Evolutionary conservation across 2,888 invertebrate genomes (phyloP), one percentile per base, ranked within the genome.

Genomic region (Tipula helvola): DNA sequence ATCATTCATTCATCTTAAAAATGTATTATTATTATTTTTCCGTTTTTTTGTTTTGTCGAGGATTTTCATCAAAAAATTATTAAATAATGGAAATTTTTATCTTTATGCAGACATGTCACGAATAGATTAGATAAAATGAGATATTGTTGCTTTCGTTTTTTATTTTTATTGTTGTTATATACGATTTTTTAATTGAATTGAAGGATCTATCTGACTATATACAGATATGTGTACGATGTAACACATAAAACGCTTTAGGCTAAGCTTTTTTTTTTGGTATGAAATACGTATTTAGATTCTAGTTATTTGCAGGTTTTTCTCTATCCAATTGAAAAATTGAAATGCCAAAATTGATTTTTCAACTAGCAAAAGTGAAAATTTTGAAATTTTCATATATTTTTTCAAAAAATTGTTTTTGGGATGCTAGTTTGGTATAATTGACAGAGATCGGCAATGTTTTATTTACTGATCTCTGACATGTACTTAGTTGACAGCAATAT

Each of bases 1-100:
- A 71, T 71, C 71, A 71, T 71, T 71, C 71, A 71, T 71, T 71
- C 71, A 71, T 71, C 71, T 71, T 71, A 71, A 71, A 71, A 71
- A 71, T 71, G 71, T 71, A 71, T 71, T 71, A 71, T 71, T 71
- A 71, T 71, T 71, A 71, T 71, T 71, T 28, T 57, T 57, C 16
- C 52, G 52, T 57, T 57, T 71, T 28, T 28, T 71, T 71, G 7
- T 71, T 71, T 71, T 71, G 3, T 71, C 28, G 71, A 71, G 71
- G 71, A 71, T 71, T 71, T 71, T 71, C 71, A 71, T 71, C 71
- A 71, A 71, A 71, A 71, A 71, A 71, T 71, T 71, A 71, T 71
- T 71, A 71, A 71, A 71, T 71, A 71, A 71, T 71, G 71, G 71
- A 71, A 71, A 71, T 71, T 71, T 71, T 71, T 71, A 71, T 71